Evolutionary conservation across 1,140 invertebrate genomes (phyloP).

Genomic region (Drosophila littoralis): DNA sequence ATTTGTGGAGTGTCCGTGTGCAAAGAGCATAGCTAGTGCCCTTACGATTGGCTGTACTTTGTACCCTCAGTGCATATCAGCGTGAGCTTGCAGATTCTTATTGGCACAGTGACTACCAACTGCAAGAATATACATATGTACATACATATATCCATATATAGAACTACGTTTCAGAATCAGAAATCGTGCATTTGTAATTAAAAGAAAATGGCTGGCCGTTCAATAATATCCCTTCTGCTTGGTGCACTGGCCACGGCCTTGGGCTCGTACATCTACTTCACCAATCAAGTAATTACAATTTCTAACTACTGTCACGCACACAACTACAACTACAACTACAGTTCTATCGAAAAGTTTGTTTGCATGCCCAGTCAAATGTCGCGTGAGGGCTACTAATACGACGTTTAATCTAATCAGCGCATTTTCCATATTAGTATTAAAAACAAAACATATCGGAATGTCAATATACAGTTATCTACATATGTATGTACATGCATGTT

Average conservation of each 20-base stretch:
- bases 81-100: constrained; percentile 67
- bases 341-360: constrained; percentile 27
- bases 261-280: constrained; percentile 76
- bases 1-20: constrained; percentile 11
- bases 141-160: not conserved
- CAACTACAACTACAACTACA: constrained; percentile 10
- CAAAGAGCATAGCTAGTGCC: constrained; percentile 17
- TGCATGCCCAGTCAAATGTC: constrained; percentile 56
- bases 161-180: too few relatives aligned
- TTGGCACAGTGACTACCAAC: constrained; percentile 22
- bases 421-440: constrained; percentile 6
- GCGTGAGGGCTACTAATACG: not conserved
- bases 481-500: not conserved
- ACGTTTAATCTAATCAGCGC: constrained; percentile 14
- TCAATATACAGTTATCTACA: not conserved
- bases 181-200: constrained; percentile 42
- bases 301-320: constrained; percentile 3
- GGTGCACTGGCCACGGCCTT: constrained; percentile 74
- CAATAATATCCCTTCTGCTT: constrained; percentile 70
- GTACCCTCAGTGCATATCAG: constrained; percentile 60
- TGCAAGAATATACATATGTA: constrained; percentile 29
- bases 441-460: not conserved
- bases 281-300: constrained; percentile 74
- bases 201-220: constrained; percentile 61
- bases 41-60: constrained; percentile 56